Evolutionary conservation across 2,113 vertebrate species (phyloP), one percentile per base, ranked within the genome.

Genomic region (Emydura subglobosa): DNA sequence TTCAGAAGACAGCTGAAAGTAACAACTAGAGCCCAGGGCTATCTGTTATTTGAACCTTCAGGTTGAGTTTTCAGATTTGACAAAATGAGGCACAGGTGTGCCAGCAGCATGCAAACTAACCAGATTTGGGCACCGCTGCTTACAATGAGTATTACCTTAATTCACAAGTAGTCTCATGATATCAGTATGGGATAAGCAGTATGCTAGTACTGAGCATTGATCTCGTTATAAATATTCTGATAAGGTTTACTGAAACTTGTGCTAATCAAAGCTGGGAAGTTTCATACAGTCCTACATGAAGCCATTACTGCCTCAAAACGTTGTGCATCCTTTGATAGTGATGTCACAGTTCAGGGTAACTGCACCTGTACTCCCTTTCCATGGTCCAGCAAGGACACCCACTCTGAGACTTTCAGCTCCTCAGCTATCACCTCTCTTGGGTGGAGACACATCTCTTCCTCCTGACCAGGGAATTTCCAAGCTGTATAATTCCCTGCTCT

Each of bases 141-240:
- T 79, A 31, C 42, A 53, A 5, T 42, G 42, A 39, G 39, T 39
- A 39, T 39, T 39, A 39, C 39, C 39, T 39, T 85, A 19, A 49
- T 89, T 83, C 86, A 79, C 79, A 86, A 94, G 94, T 79, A 84
- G 51, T 39, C 85, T 76, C 53, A 94, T 92, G 82, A 76, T 82
- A 59, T 4, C 19, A 57, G 6, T 14, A 4, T 31, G 34, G 22
- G n/a, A 86, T 44, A 92, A 95, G 49, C 25, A 61, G 61, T 87
- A 76, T 89, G 25, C 31, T 88, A 6, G 34, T 57, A 13, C 34
- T 88, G 83, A 21, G 17, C 82, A 34, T n/a, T 87, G 51, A 19
- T 61, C 59, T 16, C 6, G 14, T 49, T 94, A 6, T 78, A 91
- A 88, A 89, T 55, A 39, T 86, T 25, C 51, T 54, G 59, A 11